Percentiles rank a stretch among this genome's conserved stretches.
Evolutionary conservation across 2,888 invertebrate species (phyloP).

Genomic region (Microctonus hyperodae): DNA sequence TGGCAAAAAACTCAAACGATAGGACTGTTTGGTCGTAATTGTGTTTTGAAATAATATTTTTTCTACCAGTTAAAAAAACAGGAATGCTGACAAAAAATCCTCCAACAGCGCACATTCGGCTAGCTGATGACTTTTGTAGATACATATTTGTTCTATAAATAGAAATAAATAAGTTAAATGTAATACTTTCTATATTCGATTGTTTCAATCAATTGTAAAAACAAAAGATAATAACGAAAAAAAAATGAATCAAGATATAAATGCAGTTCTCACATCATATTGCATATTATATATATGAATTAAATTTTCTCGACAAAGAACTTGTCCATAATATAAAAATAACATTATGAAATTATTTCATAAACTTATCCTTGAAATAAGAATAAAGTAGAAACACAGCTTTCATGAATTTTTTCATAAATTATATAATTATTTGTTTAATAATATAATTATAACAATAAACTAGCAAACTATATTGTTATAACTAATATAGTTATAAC

Average conservation of each 20-base stretch:
- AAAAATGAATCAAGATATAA: background rate
- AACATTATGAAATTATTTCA: constrained; percentile 53
- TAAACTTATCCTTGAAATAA: background rate
- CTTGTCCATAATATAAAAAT: constrained; percentile 51
- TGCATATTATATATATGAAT: constrained; percentile 1
- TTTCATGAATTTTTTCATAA: background rate
- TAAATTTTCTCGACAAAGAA: constrained; percentile 43
- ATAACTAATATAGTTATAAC: too few species aligned
- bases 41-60: too few species aligned
- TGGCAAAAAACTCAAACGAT: constrained; percentile 9
- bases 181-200: too few species aligned
- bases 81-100: constrained; percentile 96
- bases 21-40: background rate
- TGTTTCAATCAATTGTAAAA: too few species aligned
- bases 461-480: too few species aligned
- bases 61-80: constrained; percentile 91
- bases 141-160: constrained; percentile 87
- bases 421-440: background rate
- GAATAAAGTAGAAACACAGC: background rate
- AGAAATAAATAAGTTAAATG: background rate
- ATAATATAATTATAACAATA: too few species aligned
- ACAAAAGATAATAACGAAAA: background rate
- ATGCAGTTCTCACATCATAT: background rate
- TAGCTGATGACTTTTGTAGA: constrained; percentile 89
- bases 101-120: constrained; percentile 88